Evolutionary conservation across 2,797 vertebrate genomes (phyloP), one percentile per base, ranked within the genome.

Genomic region (Sebastolobus altivelis): DNA sequence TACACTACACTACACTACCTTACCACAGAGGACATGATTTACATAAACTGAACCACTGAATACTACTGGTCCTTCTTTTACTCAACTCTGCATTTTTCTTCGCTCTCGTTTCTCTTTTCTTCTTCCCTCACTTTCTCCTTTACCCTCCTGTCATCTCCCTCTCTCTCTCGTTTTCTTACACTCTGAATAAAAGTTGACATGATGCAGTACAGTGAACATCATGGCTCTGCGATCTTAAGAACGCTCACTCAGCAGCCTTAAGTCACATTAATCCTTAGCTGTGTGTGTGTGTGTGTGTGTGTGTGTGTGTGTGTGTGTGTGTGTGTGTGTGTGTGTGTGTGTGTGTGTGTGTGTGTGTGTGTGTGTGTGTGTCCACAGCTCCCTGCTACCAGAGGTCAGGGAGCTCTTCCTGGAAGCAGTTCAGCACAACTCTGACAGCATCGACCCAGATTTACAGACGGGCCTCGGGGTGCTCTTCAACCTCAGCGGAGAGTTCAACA

Each of bases 401-500:
- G 98, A 99, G 71, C 90, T 99, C 68, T 99, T 97, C 82, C 95
- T 99, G 93, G 98, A 99, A 85, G 97, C 97, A 37, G 97, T 95
- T 81, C 97, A 97, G 88, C 96, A 98, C 89, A 98, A 98, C 62
- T 96, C 96, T 25, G 97, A 99, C 69, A 88, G 91, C 88, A 96
- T 99, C 11, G 97, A 99, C 84, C 97, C 98, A 4, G 99, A 99
- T 93, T 94, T 99, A 81, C 99, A 99, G 95, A 99, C 99, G 0
- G 98, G 98, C 68, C 96, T 99, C 3, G 99, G 99, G 13, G 99
- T 99, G 27, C 97, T 99, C 35, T 99, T 97, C 92, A 99, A 99
- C 88, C 94, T 99, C 91, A 99, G 97, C 4, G 96, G 96, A 66
- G 99, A 99, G 95, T 99, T 98, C 92, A 98, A 97, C 92, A 97